Evolutionary conservation across 2,888 invertebrate genomes (phyloP).

Genomic region (Caenorhabditis becei): DNA sequence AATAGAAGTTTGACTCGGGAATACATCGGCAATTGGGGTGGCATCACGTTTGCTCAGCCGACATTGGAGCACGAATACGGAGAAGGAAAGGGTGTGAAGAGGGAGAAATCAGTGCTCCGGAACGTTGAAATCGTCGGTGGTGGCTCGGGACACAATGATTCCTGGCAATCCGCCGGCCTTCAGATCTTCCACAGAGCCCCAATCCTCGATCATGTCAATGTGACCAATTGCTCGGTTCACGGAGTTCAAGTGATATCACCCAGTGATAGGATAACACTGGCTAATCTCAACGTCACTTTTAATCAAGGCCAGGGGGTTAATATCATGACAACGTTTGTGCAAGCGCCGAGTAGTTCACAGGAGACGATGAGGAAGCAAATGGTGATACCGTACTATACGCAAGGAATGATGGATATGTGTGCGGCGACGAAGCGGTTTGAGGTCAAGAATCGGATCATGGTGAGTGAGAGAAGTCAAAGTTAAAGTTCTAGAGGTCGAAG

Average conservation of each 20-base stretch:
- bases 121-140: constrained; percentile 90
- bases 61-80: constrained; percentile 68
- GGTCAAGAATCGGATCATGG: constrained; percentile 86
- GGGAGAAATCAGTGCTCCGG: constrained; percentile 87
- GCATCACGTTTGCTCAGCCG: constrained; percentile 86
- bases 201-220: constrained; percentile 88
- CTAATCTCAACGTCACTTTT: constrained; percentile 83
- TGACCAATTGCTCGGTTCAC: constrained; percentile 88
- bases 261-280: constrained; percentile 70
- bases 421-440: constrained; percentile 93
- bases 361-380: constrained; percentile 59
- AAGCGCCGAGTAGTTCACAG: constrained; percentile 66
- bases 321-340: constrained; percentile 90
- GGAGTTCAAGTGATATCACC: constrained; percentile 87
- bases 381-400: constrained; percentile 85
- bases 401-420: constrained; percentile 96
- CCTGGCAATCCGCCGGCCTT: constrained; percentile 87
- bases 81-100: constrained; percentile 19
- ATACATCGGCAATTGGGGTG: constrained; percentile 92
- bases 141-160: constrained; percentile 95
- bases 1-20: constrained; percentile 80
- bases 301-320: constrained; percentile 93
- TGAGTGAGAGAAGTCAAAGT: neutral
- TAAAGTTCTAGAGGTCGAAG: too few relatives aligned
- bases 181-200: constrained; percentile 93